These are phyloP conservation scores for Tinea semifulvella DNA, from an alignment of 2,888 invertebrate genomes.

Conservation along the genomic window DNA sequence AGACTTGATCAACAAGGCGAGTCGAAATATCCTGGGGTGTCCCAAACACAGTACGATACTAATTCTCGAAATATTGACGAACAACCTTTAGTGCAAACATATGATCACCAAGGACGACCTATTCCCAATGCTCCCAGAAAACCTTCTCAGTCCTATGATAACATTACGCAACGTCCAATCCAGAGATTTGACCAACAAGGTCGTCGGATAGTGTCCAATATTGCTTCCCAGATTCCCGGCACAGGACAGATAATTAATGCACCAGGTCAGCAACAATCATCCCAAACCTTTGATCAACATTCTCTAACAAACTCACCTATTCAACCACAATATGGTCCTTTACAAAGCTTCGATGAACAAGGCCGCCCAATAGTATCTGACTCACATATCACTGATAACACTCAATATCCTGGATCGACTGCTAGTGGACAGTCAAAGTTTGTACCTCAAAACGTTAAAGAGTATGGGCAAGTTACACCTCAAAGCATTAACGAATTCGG, in stretches of 20 bases:
- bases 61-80: too few species aligned
- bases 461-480: background rate
- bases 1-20: too few species aligned
- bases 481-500: too few species aligned
- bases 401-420: background rate
- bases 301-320: too few species aligned
- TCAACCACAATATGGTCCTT: too few species aligned
- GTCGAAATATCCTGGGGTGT: too few species aligned
- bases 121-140: background rate
- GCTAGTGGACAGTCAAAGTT: background rate
- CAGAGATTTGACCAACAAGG: background rate
- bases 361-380: background rate
- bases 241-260: background rate
- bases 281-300: too few species aligned
- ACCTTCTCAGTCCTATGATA: background rate
- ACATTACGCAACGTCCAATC: background rate
- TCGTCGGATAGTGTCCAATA: background rate
- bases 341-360: background rate
- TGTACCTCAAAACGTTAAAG: background rate
- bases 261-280: background rate
- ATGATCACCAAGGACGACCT: background rate
- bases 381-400: background rate
- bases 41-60: too few species aligned
- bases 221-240: background rate
- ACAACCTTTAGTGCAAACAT: slow-evolving; percentile 13